A percentile compares a stretch with the other conserved stretches of the same genome.
Evolutionary conservation across 2,797 vertebrate species (phyloP).

Genomic region (Sebastes matsubarae): DNA sequence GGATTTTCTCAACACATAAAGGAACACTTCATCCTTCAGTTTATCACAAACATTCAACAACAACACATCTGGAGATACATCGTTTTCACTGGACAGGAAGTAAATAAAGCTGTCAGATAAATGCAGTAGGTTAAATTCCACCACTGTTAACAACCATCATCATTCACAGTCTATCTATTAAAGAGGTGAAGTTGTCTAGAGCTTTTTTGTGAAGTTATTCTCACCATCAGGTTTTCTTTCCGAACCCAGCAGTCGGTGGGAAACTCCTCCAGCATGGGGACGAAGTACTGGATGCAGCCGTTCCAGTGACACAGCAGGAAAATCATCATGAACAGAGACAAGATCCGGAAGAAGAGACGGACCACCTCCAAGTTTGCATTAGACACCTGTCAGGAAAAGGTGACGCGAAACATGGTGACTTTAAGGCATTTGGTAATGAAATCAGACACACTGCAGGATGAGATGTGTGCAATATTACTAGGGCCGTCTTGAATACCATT

Average conservation of each 20-base stretch:
- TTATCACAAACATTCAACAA: too few species aligned
- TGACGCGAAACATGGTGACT: background rate
- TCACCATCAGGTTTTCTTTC: conserved; percentile 84
- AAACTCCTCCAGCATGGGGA: conserved; percentile 85
- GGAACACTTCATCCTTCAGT: too few species aligned
- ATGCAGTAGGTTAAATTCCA: background rate
- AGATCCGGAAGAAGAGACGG: conserved; percentile 80
- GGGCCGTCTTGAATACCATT: too few species aligned
- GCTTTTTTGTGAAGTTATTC: background rate
- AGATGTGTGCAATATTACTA: background rate
- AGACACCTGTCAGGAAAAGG: conserved; percentile 73
- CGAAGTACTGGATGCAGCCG: conserved; percentile 87
- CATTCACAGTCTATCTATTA: background rate
- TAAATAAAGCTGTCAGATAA: too few species aligned
- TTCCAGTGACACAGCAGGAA: conserved; percentile 87
- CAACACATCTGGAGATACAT: too few species aligned
- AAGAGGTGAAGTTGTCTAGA: background rate
- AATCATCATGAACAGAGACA: conserved; percentile 86
- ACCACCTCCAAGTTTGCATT: conserved; percentile 84
- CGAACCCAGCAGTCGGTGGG: conserved; percentile 84
- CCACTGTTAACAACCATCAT: background rate
- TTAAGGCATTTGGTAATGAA: background rate
- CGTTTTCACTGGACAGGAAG: too few species aligned
- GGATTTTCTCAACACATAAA: too few species aligned
- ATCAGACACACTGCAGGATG: background rate